phyloP scores from a whole-genome alignment of 2,113 vertebrate genomes.

The Myxocyprinus asiaticus region DNA sequence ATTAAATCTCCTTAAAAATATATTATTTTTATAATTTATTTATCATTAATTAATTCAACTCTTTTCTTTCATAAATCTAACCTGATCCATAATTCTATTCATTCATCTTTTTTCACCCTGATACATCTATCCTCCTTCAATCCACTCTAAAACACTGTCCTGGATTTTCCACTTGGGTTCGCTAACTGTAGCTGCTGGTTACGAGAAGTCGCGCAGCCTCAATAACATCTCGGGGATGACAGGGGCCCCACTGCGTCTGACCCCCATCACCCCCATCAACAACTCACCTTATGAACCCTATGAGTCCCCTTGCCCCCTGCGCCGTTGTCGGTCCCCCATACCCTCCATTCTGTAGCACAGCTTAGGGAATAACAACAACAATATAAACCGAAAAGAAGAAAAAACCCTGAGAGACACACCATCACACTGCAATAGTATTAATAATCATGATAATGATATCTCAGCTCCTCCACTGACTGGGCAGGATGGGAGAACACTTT shows the following conservation, averaged over 20 bases:
- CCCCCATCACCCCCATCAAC: conserved; percentile 78
- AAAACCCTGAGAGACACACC: conserved; percentile 6
- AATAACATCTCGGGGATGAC: conserved; percentile 91
- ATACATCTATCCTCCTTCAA: too few species aligned
- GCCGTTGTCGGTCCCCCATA: conserved; percentile 86
- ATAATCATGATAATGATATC: conserved; percentile 38
- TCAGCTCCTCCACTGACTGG: conserved; percentile 24
- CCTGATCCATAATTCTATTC: not conserved
- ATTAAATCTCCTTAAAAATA: not conserved
- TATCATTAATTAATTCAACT: not conserved
- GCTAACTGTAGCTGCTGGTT: conserved; percentile 73
- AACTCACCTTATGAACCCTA: conserved; percentile 76
- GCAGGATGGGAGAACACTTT: conserved; percentile 11
- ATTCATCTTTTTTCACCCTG: not conserved
- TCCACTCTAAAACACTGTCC: not conserved
- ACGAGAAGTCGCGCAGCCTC: conserved; percentile 92
- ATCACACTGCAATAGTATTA: conserved; percentile 27
- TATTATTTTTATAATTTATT: not conserved
- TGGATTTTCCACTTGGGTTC: not conserved
- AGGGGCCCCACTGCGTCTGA: conserved; percentile 81
- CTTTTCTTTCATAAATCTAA: not conserved
- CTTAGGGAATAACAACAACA: not conserved
- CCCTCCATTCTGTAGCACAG: conserved; percentile 86
- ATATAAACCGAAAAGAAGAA: too few species aligned
- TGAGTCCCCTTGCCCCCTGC: conserved; percentile 79